Percentiles rank a stretch among this genome's conserved stretches.
phyloP scores from a whole-genome alignment of 2,888 invertebrate genomes.

The Phortica okadai region DNA sequence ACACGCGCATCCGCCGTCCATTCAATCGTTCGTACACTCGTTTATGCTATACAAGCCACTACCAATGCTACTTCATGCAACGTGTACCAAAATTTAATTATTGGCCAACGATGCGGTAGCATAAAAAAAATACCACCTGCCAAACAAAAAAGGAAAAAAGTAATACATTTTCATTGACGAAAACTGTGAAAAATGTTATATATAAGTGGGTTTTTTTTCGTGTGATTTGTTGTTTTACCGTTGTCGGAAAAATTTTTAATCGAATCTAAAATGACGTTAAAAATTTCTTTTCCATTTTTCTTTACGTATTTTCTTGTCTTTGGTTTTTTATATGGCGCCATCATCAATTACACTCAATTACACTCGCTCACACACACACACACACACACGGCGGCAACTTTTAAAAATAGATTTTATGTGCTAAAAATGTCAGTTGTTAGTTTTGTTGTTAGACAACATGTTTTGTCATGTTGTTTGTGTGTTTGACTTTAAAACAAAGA shows the following conservation, averaged over 20 bases:
- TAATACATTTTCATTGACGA: slow-evolving; percentile 46
- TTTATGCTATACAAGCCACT: no score
- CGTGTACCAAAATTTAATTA: not conserved
- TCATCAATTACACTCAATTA: slow-evolving; percentile 56
- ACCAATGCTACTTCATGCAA: no score
- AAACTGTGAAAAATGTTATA: slow-evolving; percentile 27
- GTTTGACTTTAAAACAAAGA: no score
- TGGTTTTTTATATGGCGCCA: slow-evolving; percentile 58
- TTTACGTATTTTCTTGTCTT: not conserved
- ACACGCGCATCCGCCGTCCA: no score
- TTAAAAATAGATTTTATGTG: slow-evolving; percentile 62
- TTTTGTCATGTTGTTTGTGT: slow-evolving; percentile 3
- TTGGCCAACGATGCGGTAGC: slow-evolving; percentile 3
- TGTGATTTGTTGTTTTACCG: slow-evolving; percentile 29
- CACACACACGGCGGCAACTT: slow-evolving; percentile 29
- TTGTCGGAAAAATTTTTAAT: slow-evolving; percentile 36
- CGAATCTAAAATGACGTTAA: slow-evolving; percentile 45
- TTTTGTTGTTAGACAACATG: slow-evolving; percentile 38
- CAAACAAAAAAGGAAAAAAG: slow-evolving; percentile 48
- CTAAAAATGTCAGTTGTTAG: slow-evolving; percentile 56
- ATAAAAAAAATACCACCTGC: not conserved
- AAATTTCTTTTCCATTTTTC: slow-evolving; percentile 40
- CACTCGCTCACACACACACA: no score
- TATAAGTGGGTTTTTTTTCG: slow-evolving; percentile 49
- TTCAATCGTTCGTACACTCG: no score